Conservation (phyloP, 2,797 vertebrate species). For the Basileuterus tristriatus region DNA sequence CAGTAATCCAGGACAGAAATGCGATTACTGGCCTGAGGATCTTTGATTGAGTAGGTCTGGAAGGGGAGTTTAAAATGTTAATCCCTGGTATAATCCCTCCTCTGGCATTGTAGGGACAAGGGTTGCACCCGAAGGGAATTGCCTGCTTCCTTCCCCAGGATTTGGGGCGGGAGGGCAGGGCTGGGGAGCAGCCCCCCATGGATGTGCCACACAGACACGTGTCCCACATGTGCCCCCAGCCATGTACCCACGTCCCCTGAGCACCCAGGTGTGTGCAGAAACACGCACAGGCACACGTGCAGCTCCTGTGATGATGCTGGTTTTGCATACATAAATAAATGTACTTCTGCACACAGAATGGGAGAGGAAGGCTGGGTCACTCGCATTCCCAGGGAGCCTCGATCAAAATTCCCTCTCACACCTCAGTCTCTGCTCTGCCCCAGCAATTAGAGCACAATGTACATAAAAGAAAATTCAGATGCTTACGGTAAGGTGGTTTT, state of each 20-base stretch:
- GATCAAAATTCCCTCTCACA: not conserved
- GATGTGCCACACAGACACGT: not conserved
- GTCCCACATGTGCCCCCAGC: not conserved
- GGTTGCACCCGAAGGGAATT: slow-evolving; percentile 60
- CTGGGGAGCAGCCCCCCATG: not conserved
- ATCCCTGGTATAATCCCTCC: slow-evolving; percentile 85
- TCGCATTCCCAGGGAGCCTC: fast-evolving
- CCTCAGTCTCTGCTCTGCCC: not conserved
- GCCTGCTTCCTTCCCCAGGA: slow-evolving; percentile 56
- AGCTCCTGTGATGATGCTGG: fast-evolving
- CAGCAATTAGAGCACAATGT: fast-evolving
- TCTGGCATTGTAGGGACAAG: slow-evolving; percentile 74
- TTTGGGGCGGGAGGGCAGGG: not conserved
- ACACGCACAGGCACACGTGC: fast-evolving
- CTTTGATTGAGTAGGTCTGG: slow-evolving; percentile 85
- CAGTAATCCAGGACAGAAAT: slow-evolving; percentile 81
- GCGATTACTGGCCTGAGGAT: slow-evolving; percentile 79
- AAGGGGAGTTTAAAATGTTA: slow-evolving; percentile 87
- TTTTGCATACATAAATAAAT: fast-evolving
- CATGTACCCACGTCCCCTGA: fast-evolving
- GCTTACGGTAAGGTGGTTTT: fast-evolving
- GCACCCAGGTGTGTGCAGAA: fast-evolving
- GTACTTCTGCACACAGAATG: not conserved
- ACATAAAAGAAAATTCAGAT: not conserved
- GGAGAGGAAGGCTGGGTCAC: not conserved